These are phyloP conservation scores for Enteromius unitaeniatus DNA, from an alignment of 2,797 vertebrate species.

Conservation along the genomic window DNA sequence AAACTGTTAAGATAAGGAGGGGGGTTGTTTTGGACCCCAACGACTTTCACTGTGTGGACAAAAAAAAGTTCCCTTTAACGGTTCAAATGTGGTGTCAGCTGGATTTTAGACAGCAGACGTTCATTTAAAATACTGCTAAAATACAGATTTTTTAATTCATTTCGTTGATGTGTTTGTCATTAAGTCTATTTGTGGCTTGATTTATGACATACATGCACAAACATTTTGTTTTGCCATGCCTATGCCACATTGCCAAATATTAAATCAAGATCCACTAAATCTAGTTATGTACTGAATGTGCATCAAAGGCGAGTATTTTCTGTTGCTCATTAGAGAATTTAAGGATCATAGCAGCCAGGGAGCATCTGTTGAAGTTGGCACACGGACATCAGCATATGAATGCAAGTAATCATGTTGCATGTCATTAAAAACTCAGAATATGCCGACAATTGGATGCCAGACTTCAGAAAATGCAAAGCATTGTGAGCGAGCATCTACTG, in stretches of 20 bases:
- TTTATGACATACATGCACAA: not conserved
- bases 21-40: not conserved
- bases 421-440: constrained; percentile 86
- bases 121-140: not conserved
- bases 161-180: not conserved
- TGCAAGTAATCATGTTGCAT: constrained; percentile 64
- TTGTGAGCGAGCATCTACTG: constrained; percentile 80
- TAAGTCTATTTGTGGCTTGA: not conserved
- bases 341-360: constrained; percentile 82
- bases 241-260: constrained; percentile 33
- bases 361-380: constrained; percentile 93
- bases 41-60: not conserved
- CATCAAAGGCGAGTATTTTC: constrained; percentile 49
- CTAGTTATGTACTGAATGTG: constrained; percentile 43
- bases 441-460: constrained; percentile 90
- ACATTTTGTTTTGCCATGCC: constrained; percentile 2
- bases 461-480: constrained; percentile 87
- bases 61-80: not conserved
- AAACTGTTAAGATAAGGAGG: not conserved
- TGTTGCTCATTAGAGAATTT: constrained; percentile 75
- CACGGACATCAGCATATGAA: constrained; percentile 38
- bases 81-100: not conserved
- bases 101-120: not conserved
- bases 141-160: not conserved
- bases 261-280: constrained; percentile 25